phyloP scores from a whole-genome alignment of 1,140 invertebrate genomes.

The Drosophila obscura region DNA sequence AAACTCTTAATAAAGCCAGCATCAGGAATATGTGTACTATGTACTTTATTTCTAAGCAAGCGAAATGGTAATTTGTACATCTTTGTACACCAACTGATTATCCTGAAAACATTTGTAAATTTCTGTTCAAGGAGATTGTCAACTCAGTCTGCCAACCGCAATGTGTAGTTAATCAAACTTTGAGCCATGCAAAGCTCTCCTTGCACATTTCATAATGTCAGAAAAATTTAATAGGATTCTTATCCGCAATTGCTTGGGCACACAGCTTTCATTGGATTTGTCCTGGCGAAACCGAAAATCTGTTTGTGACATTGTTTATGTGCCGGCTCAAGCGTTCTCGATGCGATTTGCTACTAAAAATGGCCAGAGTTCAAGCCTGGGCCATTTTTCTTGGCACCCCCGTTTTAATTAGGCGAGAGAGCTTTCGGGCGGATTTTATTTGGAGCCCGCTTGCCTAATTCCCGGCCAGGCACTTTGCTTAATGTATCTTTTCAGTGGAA shows the following conservation, averaged over 20 bases:
- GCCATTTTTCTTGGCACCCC: constrained; percentile 16
- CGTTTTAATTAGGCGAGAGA: constrained; percentile 69
- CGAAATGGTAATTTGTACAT: no score
- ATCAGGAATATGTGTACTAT: no score
- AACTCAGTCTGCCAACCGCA: not conserved
- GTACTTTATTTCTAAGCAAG: no score
- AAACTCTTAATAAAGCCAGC: no score
- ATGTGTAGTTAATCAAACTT: not conserved
- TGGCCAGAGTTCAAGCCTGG: not conserved
- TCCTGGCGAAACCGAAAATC: constrained; percentile 12
- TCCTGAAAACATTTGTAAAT: no score
- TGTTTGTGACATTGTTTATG: constrained; percentile 28
- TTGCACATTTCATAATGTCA: not conserved
- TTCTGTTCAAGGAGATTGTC: no score
- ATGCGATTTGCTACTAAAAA: constrained; percentile 5
- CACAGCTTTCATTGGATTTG: constrained; percentile 7
- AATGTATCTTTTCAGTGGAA: constrained; percentile 52
- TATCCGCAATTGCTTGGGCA: not conserved
- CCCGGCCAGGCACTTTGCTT: constrained; percentile 40
- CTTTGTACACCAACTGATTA: no score
- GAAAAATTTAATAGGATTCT: constrained; percentile 6
- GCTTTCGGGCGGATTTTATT: constrained; percentile 44
- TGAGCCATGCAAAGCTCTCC: not conserved
- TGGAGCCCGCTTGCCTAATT: not conserved
- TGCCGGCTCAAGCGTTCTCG: constrained; percentile 5